A percentile compares a stretch with the other conserved stretches of the same genome.
These are phyloP conservation scores for Zaprionus kolodkinae DNA, from an alignment of 1,140 invertebrate genomes.

Conservation along the genomic window DNA sequence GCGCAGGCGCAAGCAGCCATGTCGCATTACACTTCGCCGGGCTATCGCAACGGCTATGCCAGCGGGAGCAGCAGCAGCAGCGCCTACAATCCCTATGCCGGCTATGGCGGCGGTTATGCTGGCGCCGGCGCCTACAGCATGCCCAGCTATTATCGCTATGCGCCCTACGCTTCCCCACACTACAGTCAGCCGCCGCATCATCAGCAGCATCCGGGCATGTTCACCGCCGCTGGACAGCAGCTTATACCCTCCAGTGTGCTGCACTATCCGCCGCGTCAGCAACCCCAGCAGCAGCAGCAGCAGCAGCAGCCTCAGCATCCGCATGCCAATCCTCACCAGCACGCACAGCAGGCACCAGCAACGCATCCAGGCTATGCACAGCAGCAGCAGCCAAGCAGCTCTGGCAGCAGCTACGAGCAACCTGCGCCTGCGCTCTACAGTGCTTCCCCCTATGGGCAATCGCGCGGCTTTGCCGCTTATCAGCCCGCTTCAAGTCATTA, in stretches of 20 bases:
- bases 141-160: conserved; percentile 73
- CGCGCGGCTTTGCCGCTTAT: conserved; percentile 57
- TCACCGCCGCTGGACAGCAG: conserved; percentile 72
- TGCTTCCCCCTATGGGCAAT: conserved; percentile 53
- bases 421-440: conserved; percentile 61
- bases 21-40: conserved; percentile 60
- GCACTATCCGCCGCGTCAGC: conserved; percentile 61
- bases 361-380: conserved; percentile 25
- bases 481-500: conserved; percentile 49
- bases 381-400: conserved; percentile 18
- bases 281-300: conserved; percentile 16
- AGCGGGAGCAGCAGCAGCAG: not conserved
- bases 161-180: conserved; percentile 72
- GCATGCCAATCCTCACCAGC: conserved; percentile 27
- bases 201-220: conserved; percentile 57
- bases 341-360: conserved; percentile 8
- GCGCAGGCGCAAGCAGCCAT: conserved; percentile 50
- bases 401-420: conserved; percentile 51
- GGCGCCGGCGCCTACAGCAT: conserved; percentile 45
- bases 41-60: conserved; percentile 46
- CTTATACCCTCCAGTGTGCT: conserved; percentile 70
- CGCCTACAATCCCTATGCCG: conserved; percentile 21
- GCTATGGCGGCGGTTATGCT: conserved; percentile 47
- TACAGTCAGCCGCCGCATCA: conserved; percentile 58
- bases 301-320: conserved; percentile 35